These are phyloP conservation scores for Cebidichthys violaceus DNA, from an alignment of 2,113 vertebrate genomes.

Conservation along the genomic window DNA sequence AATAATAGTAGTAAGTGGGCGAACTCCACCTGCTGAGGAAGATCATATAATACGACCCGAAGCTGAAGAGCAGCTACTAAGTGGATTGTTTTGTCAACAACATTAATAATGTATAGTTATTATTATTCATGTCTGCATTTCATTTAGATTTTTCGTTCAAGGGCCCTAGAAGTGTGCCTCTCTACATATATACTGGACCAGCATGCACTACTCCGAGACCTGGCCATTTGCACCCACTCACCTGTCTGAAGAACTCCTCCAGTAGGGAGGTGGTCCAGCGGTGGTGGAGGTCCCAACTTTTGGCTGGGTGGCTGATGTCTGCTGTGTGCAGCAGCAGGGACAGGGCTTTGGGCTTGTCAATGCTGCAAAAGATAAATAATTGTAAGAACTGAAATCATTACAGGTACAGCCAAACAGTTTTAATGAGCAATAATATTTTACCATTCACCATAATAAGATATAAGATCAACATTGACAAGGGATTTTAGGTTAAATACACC, in stretches of 20 bases:
- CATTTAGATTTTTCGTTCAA: background rate
- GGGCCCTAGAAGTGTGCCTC: background rate
- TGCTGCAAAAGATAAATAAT: slow-evolving; percentile 79
- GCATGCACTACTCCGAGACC: background rate
- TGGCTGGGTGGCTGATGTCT: slow-evolving; percentile 98
- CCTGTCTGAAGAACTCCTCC: slow-evolving; percentile 99
- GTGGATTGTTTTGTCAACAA: background rate
- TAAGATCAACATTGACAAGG: background rate
- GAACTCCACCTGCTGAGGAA: background rate
- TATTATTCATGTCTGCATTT: background rate
- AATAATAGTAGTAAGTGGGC: no score
- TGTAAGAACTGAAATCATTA: background rate
- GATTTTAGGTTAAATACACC: background rate
- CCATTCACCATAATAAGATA: background rate
- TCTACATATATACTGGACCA: background rate
- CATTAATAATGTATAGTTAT: background rate
- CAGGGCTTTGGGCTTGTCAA: slow-evolving; percentile 97
- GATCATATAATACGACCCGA: background rate
- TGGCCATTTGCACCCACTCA: slow-evolving; percentile 34
- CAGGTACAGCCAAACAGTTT: background rate
- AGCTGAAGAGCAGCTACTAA: background rate
- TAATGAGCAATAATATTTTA: background rate
- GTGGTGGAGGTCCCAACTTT: slow-evolving; percentile 95
- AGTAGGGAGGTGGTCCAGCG: slow-evolving; percentile 96
- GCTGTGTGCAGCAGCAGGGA: slow-evolving; percentile 96